Percentiles rank a stretch among this genome's conserved stretches.
phyloP scores from a whole-genome alignment of 92 coral and sea anemone species.

The Heliopora coerulea region DNA sequence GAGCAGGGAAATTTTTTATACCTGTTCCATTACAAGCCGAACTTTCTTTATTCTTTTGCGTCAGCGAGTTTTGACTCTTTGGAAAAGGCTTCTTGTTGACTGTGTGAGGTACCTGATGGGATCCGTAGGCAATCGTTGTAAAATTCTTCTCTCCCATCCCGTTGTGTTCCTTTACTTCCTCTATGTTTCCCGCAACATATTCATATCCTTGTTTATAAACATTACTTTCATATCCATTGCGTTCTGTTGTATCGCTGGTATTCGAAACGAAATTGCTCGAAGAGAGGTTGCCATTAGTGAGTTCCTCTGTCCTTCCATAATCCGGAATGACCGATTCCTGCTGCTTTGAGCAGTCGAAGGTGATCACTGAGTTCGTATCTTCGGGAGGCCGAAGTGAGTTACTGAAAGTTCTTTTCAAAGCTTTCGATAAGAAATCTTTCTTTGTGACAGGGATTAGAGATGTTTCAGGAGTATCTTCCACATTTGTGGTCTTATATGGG shows the following conservation, averaged over 20 bases:
- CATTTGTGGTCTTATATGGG: background rate
- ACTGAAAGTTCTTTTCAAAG: background rate
- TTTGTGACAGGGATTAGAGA: conserved; percentile 31
- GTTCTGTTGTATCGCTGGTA: background rate
- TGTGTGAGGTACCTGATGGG: background rate
- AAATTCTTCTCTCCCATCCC: background rate
- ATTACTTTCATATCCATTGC: background rate
- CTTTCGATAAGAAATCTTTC: conserved; percentile 31
- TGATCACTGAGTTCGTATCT: background rate
- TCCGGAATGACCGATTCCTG: background rate
- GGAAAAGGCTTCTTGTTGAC: background rate
- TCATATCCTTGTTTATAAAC: conserved; percentile 1
- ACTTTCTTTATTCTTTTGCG: background rate
- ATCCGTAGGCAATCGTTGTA: background rate
- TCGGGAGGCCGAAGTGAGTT: background rate
- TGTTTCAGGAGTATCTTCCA: conserved; percentile 8
- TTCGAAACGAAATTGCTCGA: background rate
- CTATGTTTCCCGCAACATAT: background rate
- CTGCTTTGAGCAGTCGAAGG: background rate
- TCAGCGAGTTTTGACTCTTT: conserved; percentile 2
- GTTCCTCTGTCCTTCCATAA: background rate
- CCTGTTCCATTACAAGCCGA: background rate
- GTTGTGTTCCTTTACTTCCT: conserved; percentile 1
- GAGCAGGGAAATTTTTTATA: background rate
- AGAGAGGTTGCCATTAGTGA: background rate